Percentiles rank a stretch among this genome's conserved stretches.
Conservation (phyloP, 2,888 invertebrate genomes). For the Acleris emargana region DNA sequence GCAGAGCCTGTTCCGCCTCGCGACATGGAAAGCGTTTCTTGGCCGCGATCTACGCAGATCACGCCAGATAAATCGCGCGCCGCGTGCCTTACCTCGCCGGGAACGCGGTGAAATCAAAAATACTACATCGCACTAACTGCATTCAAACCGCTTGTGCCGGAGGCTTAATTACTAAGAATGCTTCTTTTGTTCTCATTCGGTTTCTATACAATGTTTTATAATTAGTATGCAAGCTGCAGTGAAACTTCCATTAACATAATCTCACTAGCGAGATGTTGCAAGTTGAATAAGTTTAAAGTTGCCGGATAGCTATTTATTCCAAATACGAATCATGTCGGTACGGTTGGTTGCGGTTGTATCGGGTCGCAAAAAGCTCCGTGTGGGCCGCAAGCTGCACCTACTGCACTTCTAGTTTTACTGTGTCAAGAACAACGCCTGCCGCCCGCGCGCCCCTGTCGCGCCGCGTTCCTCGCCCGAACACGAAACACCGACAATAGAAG, state of each 20-base stretch:
- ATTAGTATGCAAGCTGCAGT: conserved; percentile 31
- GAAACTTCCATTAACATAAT: conserved; percentile 24
- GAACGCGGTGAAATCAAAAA: conserved; percentile 52
- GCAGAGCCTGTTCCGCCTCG: conserved; percentile 63
- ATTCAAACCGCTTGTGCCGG: conserved; percentile 14
- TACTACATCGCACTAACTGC: conserved; percentile 27
- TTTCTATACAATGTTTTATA: conserved; percentile 26
- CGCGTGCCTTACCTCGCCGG: conserved; percentile 49
- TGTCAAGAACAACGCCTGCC: conserved; percentile 83
- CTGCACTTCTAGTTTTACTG: conserved; percentile 84
- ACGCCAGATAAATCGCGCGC: conserved; percentile 61
- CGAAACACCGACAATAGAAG: conserved; percentile 54
- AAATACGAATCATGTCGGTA: conserved; percentile 22
- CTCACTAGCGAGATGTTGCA: conserved; percentile 25
- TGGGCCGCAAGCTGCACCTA: conserved; percentile 80
- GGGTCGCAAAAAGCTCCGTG: conserved; percentile 76
- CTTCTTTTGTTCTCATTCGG: conserved; percentile 29
- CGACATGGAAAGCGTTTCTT: conserved; percentile 73
- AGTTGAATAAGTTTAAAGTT: conserved; percentile 7
- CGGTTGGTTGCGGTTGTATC: conserved; percentile 48
- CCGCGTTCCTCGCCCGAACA: conserved; percentile 57
- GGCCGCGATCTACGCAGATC: conserved; percentile 62
- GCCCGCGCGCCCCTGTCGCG: conserved; percentile 57
- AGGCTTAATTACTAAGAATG: conserved; percentile 28
- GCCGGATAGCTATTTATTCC: background rate